Conservation (phyloP, 53 echinoderm and acorn worm species). For the Stichopus horrens region DNA sequence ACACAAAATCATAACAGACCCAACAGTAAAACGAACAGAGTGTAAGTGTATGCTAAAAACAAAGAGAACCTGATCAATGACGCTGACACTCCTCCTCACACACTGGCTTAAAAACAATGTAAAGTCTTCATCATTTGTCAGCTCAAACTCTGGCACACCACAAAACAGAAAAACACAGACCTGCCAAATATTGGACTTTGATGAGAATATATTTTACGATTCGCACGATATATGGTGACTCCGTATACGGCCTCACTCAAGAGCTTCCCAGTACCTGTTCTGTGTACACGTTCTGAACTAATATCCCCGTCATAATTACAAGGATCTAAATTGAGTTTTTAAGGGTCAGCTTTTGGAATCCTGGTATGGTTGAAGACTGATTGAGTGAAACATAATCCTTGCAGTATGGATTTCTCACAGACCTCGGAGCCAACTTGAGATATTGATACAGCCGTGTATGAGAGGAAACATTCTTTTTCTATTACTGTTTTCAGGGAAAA, state of each 20-base stretch:
- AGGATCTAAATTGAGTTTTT: slow-evolving; percentile 35
- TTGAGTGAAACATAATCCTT: slow-evolving; percentile 40
- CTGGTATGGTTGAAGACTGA: slow-evolving; percentile 24
- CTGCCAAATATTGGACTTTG: slow-evolving; percentile 32
- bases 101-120: not conserved
- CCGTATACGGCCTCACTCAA: not conserved
- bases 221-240: not conserved
- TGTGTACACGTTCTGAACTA: slow-evolving; percentile 30
- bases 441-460: not conserved
- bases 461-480: not conserved
- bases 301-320: slow-evolving; percentile 41
- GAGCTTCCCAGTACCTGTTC: slow-evolving; percentile 31
- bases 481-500: no score
- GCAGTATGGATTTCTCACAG: slow-evolving; percentile 35
- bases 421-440: not conserved
- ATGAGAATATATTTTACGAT: slow-evolving; percentile 36
- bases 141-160: slow-evolving; percentile 10
- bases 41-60: not conserved
- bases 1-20: not conserved
- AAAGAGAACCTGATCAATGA: not conserved
- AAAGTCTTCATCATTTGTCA: not conserved
- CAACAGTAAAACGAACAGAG: not conserved
- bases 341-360: slow-evolving; percentile 36
- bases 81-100: not conserved
- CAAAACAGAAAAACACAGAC: slow-evolving; percentile 14